Evolutionary conservation across 2,888 invertebrate genomes (phyloP), one percentile per base, ranked within the genome.

Genomic region (Psylliodes chrysocephalus): DNA sequence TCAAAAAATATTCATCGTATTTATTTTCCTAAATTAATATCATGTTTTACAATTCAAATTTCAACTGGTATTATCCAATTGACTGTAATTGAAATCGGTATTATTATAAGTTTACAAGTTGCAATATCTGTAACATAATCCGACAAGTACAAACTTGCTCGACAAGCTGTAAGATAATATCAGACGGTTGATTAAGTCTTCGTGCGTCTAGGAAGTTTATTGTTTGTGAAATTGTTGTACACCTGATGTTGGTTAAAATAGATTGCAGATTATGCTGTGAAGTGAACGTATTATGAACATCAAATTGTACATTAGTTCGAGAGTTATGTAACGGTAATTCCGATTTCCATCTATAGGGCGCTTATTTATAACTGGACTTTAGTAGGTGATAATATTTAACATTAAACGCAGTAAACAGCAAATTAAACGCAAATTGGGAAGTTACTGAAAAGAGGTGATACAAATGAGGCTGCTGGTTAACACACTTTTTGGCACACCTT

Each of bases 191-290:
- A 46, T 46, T 46, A 22, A 14, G 25, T 46, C n/a, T 46, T 44
- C n/a, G 10, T 10, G 46, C 22, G 12, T 46, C 10, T n/a, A 25
- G 46, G 15, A 46, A 46, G 22, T 22, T 46, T 46, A 46, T 46
- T 46, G 46, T 46, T 22, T 17, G 14, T 1, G 17, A 44, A 44
- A 44, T 44, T 42, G 42, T 42, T 3, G 42, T 6, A 42, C 44
- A 46, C 46, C 46, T 46, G 44, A 1, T n/a, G n/a, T 8, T 14
- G 15, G 2, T 33, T 2, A 6, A 33, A n/a, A 33, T 33, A 33
- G 33, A 33, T 6, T 6, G 4, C 10, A 10, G 33, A 33, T 33
- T 33, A 10, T 33, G 10, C 10, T 33, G 2, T 33, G 2, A 33
- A 33, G 6, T 3, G 33, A 2, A 35, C 22, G n/a, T 46, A 22